These are phyloP conservation scores for Characodon lateralis DNA, from an alignment of 2,797 vertebrate genomes.

Conservation along the genomic window DNA sequence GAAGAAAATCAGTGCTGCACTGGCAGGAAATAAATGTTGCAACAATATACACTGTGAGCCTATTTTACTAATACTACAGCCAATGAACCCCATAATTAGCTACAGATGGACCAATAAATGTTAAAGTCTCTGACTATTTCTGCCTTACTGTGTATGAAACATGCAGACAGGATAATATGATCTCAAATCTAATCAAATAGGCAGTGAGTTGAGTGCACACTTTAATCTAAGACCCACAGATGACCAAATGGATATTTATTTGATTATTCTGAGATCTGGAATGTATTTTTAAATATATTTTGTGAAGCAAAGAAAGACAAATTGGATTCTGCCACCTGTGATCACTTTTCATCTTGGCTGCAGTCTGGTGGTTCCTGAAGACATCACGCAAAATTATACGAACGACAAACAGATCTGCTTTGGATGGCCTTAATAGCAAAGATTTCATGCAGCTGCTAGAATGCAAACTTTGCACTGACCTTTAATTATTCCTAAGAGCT, in stretches of 20 bases:
- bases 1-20: background rate
- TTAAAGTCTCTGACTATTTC: background rate
- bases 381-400: background rate
- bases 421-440: background rate
- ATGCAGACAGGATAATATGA: conserved; percentile 10
- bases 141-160: background rate
- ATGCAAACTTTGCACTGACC: conserved; percentile 1
- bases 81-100: background rate
- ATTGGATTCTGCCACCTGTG: conserved; percentile 30
- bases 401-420: conserved; percentile 7
- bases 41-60: background rate
- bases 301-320: conserved; percentile 19
- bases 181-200: background rate
- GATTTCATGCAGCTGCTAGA: background rate
- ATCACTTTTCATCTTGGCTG: conserved; percentile 13
- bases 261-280: conserved; percentile 33
- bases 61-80: background rate
- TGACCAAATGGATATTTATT: conserved; percentile 25
- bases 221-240: conserved; percentile 18
- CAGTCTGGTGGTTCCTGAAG: conserved; percentile 33
- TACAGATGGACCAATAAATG: background rate
- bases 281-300: conserved; percentile 46
- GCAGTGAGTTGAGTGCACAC: conserved; percentile 10
- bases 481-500: background rate
- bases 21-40: background rate